Evolutionary conservation across 2,113 vertebrate genomes (phyloP).

Genomic region (Rhinichthys klamathensis): DNA sequence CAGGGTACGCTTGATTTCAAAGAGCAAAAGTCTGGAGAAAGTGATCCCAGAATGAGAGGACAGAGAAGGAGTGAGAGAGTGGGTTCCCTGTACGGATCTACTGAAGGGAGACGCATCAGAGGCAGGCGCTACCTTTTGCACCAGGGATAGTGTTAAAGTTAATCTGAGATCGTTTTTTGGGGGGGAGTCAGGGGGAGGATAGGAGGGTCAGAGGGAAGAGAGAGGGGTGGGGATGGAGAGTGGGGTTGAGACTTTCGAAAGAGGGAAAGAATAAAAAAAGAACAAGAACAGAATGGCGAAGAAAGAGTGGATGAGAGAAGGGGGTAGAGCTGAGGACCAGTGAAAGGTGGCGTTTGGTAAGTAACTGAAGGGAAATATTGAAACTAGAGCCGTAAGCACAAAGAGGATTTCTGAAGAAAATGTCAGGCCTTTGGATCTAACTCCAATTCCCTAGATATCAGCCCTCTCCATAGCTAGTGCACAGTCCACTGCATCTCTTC

Average conservation of each 20-base stretch:
- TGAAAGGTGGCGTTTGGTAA: constrained; percentile 34
- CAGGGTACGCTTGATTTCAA: constrained; percentile 43
- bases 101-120: constrained; percentile 58
- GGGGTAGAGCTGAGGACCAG: constrained; percentile 57
- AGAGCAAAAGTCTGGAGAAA: constrained; percentile 41
- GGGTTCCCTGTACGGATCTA: constrained; percentile 47
- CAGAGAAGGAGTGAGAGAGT: constrained; percentile 46
- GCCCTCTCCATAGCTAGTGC: constrained; percentile 41
- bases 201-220: constrained; percentile 34
- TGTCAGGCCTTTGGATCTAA: constrained; percentile 75
- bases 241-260: constrained; percentile 40
- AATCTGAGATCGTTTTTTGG: constrained; percentile 75
- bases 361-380: constrained; percentile 50
- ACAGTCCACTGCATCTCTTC: constrained; percentile 51
- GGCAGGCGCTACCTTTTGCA: constrained; percentile 71
- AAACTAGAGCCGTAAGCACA: constrained; percentile 59
- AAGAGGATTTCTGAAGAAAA: constrained; percentile 82
- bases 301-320: constrained; percentile 55
- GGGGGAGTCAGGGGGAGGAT: constrained; percentile 51
- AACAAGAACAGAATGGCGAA: constrained; percentile 49
- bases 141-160: constrained; percentile 75
- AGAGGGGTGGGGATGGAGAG: constrained; percentile 39
- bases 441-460: constrained; percentile 59
- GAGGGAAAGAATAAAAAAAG: constrained; percentile 43
- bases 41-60: constrained; percentile 51